Conservation (phyloP, 2,888 invertebrate species). For the Lordiphosa andalusiaca region DNA sequence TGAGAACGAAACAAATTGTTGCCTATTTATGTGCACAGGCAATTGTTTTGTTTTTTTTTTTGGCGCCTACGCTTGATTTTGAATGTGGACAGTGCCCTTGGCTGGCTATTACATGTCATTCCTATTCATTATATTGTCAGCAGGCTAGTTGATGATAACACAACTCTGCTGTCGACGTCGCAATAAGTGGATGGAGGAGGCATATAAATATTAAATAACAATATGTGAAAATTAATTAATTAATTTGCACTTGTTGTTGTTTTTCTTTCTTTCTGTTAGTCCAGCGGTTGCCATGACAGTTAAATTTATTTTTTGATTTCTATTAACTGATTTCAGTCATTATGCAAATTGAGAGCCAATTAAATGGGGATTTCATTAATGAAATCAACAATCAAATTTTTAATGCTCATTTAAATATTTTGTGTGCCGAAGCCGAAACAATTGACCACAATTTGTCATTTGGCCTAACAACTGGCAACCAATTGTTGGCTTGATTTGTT, state of each 20-base stretch:
- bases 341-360: background rate
- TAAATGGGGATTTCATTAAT: background rate
- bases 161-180: background rate
- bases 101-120: constrained; percentile 60
- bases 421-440: constrained; percentile 11
- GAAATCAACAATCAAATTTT: background rate
- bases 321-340: background rate
- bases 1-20: constrained; percentile 60
- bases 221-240: constrained; percentile 61
- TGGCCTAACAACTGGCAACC: constrained; percentile 18
- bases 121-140: constrained; percentile 68
- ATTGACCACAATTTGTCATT: constrained; percentile 36
- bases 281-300: constrained; percentile 8
- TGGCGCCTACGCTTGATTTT: constrained; percentile 28
- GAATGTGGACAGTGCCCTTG: constrained; percentile 24
- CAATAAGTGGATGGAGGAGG: constrained; percentile 9
- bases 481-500: constrained; percentile 61
- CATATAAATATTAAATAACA: constrained; percentile 30
- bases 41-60: constrained; percentile 24
- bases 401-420: background rate
- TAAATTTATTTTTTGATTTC: background rate
- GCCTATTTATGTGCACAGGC: constrained; percentile 67
- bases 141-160: constrained; percentile 25
- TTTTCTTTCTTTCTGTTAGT: no score
- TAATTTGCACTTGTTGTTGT: constrained; percentile 34